phyloP scores from a whole-genome alignment of 2,797 vertebrate genomes.

The Clarias fuscus region DNA sequence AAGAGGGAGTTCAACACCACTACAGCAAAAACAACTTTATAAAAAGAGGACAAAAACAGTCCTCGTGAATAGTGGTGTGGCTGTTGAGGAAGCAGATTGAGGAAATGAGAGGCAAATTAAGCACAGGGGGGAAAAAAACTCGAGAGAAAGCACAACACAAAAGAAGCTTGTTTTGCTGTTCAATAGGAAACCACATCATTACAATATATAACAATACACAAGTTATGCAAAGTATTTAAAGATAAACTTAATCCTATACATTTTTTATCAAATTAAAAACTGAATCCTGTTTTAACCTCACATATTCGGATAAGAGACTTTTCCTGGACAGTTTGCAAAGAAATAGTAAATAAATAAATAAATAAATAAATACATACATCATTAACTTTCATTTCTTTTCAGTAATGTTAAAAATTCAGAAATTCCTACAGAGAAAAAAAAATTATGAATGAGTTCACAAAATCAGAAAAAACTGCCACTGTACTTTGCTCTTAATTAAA shows the following conservation, averaged over 20 bases:
- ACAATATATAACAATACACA: slow-evolving; percentile 2
- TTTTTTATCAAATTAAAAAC: not conserved
- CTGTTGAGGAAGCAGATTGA: slow-evolving; percentile 42
- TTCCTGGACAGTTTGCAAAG: no score
- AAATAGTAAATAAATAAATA: no score
- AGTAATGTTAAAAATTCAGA: not conserved
- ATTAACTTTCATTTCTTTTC: not conserved
- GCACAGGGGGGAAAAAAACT: not conserved
- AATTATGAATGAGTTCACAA: not conserved
- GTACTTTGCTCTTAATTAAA: not conserved
- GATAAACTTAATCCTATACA: not conserved
- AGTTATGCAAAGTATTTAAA: not conserved
- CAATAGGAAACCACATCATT: slow-evolving; percentile 7
- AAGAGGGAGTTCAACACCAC: slow-evolving; percentile 36
- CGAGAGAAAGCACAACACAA: slow-evolving; percentile 21
- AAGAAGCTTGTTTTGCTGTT: slow-evolving; percentile 39
- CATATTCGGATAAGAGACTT: not conserved
- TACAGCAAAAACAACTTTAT: slow-evolving; percentile 12
- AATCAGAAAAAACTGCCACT: not conserved
- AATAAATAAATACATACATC: no score
- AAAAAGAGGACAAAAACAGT: slow-evolving; percentile 35
- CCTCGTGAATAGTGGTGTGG: slow-evolving; percentile 39
- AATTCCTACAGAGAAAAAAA: not conserved
- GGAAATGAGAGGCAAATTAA: slow-evolving; percentile 55
- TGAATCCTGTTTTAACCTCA: not conserved